phyloP scores from a whole-genome alignment of 35 echinoderm and acorn worm genomes.

The Amphiura filiformis region DNA sequence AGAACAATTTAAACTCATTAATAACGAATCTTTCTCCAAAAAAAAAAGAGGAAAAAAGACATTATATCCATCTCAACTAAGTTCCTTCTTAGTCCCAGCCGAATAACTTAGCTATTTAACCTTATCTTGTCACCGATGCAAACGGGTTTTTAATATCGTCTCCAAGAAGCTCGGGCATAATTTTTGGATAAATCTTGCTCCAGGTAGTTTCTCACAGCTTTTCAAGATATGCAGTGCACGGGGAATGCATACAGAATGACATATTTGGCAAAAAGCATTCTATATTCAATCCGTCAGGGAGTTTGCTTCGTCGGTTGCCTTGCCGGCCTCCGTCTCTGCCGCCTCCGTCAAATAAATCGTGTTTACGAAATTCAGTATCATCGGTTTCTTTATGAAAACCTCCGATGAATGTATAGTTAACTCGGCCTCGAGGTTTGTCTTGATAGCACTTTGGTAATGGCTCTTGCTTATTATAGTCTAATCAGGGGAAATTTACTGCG shows the following conservation, averaged over 20 bases:
- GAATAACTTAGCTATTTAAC: neutral
- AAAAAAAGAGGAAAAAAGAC: no score
- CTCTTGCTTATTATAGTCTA: neutral
- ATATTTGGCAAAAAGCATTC: slow-evolving; percentile 1
- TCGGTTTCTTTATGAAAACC: neutral
- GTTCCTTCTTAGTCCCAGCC: neutral
- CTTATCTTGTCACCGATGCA: slow-evolving; percentile 1
- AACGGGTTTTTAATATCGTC: neutral
- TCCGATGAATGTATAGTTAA: neutral
- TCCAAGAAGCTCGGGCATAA: neutral
- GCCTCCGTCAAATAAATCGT: neutral
- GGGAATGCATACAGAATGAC: slow-evolving; percentile 13
- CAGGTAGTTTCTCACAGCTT: neutral
- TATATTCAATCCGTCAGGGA: slow-evolving; percentile 7
- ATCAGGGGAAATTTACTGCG: neutral
- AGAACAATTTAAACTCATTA: slow-evolving; percentile 8
- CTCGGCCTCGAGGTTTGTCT: neutral
- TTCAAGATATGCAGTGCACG: neutral
- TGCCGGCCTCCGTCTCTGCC: neutral
- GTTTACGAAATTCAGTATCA: neutral
- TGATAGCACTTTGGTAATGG: neutral
- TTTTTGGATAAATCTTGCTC: neutral
- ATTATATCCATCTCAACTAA: neutral
- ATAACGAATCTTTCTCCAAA: neutral
- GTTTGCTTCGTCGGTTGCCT: neutral